phyloP scores from a whole-genome alignment of 2,888 invertebrate species.

The Pheosia gnoma region DNA sequence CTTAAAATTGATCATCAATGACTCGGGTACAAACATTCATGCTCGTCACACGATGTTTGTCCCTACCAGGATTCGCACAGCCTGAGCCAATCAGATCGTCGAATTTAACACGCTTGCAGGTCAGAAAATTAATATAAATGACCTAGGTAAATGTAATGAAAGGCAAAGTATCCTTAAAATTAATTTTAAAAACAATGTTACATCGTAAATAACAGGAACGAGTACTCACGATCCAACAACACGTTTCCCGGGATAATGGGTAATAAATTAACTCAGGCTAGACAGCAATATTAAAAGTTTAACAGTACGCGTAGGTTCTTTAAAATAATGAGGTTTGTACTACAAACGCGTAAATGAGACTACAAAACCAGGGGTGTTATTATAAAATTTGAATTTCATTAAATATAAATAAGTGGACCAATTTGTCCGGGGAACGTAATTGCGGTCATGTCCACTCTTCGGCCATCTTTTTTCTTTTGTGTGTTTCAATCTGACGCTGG shows the following conservation, averaged over 20 bases:
- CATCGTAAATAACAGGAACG: conserved; percentile 13
- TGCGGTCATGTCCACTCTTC: conserved; percentile 51
- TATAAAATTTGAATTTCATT: conserved; percentile 72
- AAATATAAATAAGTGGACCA: conserved; percentile 65
- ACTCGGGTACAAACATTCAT: too few relatives aligned
- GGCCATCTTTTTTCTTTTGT: conserved; percentile 33
- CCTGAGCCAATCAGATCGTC: too few relatives aligned
- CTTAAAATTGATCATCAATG: too few relatives aligned
- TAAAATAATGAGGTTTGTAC: conserved; percentile 55
- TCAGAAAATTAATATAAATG: background rate
- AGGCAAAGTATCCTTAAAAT: background rate
- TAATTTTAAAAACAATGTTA: conserved; percentile 25
- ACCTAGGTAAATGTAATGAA: background rate
- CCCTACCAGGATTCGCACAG: too few relatives aligned
- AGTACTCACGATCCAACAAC: conserved; percentile 30
- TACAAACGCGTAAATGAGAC: conserved; percentile 60
- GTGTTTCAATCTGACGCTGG: conserved; percentile 17
- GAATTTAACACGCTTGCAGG: background rate
- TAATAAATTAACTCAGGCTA: conserved; percentile 45
- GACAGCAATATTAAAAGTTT: conserved; percentile 40
- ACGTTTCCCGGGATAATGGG: conserved; percentile 40
- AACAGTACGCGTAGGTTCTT: conserved; percentile 44
- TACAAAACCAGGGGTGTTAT: conserved; percentile 56
- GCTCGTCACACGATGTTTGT: too few relatives aligned
- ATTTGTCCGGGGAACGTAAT: conserved; percentile 61